Evolutionary conservation across 2,113 vertebrate genomes (phyloP), one percentile per base, ranked within the genome.

Genomic region (Isurus oxyrinchus): DNA sequence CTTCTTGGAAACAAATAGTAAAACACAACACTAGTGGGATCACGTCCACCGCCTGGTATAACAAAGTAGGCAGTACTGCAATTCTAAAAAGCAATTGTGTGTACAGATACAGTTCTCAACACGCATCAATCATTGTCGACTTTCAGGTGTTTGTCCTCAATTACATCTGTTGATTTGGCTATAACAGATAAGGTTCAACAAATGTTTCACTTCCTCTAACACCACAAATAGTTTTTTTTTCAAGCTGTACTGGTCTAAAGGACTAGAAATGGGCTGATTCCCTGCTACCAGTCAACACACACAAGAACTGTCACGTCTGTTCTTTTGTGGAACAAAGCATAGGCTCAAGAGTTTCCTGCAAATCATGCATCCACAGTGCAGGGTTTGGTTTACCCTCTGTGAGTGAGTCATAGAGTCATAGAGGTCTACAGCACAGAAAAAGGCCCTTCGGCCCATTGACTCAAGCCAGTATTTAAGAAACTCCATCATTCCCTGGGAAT

Each of bases 71-170:
- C 86, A 87, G 21, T 27, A 49, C 3, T 55, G 25, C 55, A 91
- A 91, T 91, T 91, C 55, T 35, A 91, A 91, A 59, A 27, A 59
- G 55, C 88, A 91, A 35, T 91, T 91, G 88, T 35, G 55, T n/a
- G 88, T 13, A 57, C 87, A 93, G 88, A 44, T 63, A 40, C 59
- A 94, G 63, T 63, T 93, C 40, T 93, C 90, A 35, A 63, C 23
- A 1, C 59, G 6, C 90, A 93, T 63, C 31, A 93, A 94, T 40
- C 90, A 40, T 40, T n/a, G 90, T 40, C n/a, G n/a, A 25, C 35
- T 94, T 14, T 63, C 61, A 61, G 21, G 59, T 93, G 57, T 14
- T 61, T 40, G 31, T 93, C 13, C 1, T 59, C 31, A 93, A 93
- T n/a, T 66, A 40, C 19, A 49, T 40, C n/a, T 63, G 31, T 21